These are phyloP conservation scores for Drosophila albomicans DNA, from an alignment of 1,140 invertebrate genomes.

Conservation along the genomic window DNA sequence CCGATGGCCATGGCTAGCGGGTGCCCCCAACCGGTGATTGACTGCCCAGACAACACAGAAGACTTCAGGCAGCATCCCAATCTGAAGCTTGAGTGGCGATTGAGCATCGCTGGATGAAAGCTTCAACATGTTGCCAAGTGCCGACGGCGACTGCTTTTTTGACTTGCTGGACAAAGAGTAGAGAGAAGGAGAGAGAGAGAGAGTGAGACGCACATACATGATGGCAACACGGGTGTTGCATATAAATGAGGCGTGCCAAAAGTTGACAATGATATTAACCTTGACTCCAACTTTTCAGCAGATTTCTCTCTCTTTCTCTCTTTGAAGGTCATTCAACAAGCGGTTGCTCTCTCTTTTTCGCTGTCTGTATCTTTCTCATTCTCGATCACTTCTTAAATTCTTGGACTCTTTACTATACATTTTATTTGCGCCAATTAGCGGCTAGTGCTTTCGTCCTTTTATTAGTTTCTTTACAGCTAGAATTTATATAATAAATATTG, in stretches of 20 bases:
- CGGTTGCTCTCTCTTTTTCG: no score
- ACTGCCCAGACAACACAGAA: constrained; percentile 34
- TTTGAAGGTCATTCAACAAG: constrained; percentile 10
- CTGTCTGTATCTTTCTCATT: no score
- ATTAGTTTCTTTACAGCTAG: no score
- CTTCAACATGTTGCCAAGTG: constrained; percentile 53
- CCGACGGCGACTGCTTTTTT: constrained; percentile 38
- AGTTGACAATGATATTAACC: constrained; percentile 80
- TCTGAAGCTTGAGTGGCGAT: constrained; percentile 46
- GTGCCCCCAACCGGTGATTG: constrained; percentile 53
- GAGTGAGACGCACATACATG: not conserved
- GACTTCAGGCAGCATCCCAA: constrained; percentile 2
- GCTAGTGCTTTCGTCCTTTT: no score
- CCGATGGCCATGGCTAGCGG: constrained; percentile 9
- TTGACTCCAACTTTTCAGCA: constrained; percentile 54
- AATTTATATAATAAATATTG: no score
- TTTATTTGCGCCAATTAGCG: no score
- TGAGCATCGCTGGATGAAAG: constrained; percentile 39
- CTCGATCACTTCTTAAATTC: no score
- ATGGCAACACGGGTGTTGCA: constrained; percentile 46
- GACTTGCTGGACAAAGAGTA: not conserved
- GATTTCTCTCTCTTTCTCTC: constrained; percentile 9
- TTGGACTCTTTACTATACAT: no score
- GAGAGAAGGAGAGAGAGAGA: constrained; percentile 3
- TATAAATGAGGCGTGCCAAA: constrained; percentile 75